Evolutionary conservation across 2,113 vertebrate genomes (phyloP), one percentile per base, ranked within the genome.

Genomic region (Sander lucioperca): DNA sequence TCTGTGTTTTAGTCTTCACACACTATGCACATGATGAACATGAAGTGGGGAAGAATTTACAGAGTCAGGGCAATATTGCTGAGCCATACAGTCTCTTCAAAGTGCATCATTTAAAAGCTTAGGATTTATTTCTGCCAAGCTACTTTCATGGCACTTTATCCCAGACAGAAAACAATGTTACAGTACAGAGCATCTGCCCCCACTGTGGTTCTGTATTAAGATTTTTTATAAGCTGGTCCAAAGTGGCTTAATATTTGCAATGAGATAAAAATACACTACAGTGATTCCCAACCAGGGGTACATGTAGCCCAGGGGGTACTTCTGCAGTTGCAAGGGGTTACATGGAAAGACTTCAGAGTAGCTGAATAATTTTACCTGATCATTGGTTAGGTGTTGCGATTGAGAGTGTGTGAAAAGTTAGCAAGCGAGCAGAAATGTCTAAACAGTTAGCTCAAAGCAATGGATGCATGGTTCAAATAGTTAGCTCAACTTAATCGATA

Each of bases 101-200:
- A 92, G 91, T 93, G 92, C 86, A 88, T 86, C 81, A 76, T 81
- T 89, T 80, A 79, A 83, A 85, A 87, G 77, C 71, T 77, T n/a
- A 50, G 33, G 67, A 62, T 78, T 75, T 21, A 62, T 80, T 80
- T 87, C 58, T 77, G 87, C 82, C 63, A 51, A 83, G 86, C 85
- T 90, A 76, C 84, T 71, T 68, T 77, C 85, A 68, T 88, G 86
- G 87, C 79, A 87, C 84, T 84, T 90, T 43, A 59, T 78, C 74
- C 79, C 50, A 19, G 70, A 84, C 74, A 83, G 53, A 70, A 76
- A 83, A 80, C 47, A 43, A 39, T 2, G 23, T 61, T 64, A 78
- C 64, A 77, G 80, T 50, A 62, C 79, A 67, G 75, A 56, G 62
- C 58, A 36, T 61, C 79, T 59, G 75, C 56, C 19, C 14, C 36